phyloP scores from a whole-genome alignment of 2,113 vertebrate species.

The Mastomys natalensis region DNA sequence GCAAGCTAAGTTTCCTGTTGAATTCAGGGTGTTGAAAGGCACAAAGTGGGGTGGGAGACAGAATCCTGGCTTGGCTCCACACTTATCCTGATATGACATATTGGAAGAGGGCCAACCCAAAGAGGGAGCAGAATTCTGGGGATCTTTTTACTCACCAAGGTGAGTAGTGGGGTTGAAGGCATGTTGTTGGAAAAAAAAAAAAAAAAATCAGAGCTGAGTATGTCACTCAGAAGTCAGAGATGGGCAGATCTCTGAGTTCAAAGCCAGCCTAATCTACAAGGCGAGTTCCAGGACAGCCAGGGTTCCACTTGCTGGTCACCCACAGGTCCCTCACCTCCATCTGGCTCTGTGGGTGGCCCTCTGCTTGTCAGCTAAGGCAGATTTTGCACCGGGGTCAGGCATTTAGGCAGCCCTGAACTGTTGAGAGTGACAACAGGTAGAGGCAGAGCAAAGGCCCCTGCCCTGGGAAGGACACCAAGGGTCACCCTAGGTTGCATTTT shows the following conservation, averaged over 20 bases:
- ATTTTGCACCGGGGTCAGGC: no score
- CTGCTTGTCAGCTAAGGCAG: neutral
- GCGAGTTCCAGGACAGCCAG: neutral
- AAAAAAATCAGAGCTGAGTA: neutral
- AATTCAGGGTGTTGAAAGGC: neutral
- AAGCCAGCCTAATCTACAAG: neutral
- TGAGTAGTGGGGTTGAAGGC: neutral
- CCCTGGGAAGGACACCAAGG: neutral
- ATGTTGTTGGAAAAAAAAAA: neutral
- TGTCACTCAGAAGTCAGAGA: neutral
- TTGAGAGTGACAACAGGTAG: accelerated
- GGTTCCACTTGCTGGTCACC: neutral
- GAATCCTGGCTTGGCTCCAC: neutral
- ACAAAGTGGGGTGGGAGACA: neutral
- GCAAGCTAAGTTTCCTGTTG: neutral
- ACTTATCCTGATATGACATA: neutral
- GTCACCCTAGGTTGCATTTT: neutral
- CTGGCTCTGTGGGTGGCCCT: neutral
- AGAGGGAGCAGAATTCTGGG: neutral
- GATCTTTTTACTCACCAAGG: neutral
- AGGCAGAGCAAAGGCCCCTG: no score
- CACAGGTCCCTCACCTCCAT: neutral
- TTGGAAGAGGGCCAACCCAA: neutral
- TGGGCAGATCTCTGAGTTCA: neutral
- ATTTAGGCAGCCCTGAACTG: neutral